These are phyloP conservation scores for Adelosebastes latens DNA, from an alignment of 2,797 vertebrate genomes.

Conservation along the genomic window DNA sequence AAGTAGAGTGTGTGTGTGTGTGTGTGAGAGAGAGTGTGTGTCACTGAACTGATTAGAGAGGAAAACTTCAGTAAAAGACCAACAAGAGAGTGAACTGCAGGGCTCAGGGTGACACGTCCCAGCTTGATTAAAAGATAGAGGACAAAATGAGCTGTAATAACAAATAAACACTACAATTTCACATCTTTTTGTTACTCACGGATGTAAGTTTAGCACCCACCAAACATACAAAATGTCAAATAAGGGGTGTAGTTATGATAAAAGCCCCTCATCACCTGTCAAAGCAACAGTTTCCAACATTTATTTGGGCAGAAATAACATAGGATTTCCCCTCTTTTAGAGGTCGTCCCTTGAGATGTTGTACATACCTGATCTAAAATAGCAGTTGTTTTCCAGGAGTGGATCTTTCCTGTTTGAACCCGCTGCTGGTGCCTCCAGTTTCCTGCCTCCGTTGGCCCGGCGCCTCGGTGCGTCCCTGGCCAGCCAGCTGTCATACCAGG, in stretches of 20 bases:
- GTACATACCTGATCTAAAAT: conserved; percentile 64
- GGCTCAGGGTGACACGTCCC: conserved; percentile 28
- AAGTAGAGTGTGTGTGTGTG: conserved; percentile 25
- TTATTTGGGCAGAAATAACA: conserved; percentile 34
- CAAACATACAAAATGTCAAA: conserved; percentile 25
- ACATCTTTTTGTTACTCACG: conserved; percentile 2
- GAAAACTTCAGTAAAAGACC: conserved; percentile 49
- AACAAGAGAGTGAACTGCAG: conserved; percentile 32
- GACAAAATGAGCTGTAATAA: conserved; percentile 48
- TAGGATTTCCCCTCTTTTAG: conserved; percentile 24
- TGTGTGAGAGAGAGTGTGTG: conserved; percentile 4
- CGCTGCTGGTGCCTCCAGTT: conserved; percentile 47
- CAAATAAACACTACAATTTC: conserved; percentile 49
- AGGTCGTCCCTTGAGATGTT: conserved; percentile 3
- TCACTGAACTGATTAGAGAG: conserved; percentile 59
- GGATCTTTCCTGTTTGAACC: conserved; percentile 71
- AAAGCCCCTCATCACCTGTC: conserved; percentile 21
- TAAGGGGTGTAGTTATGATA: neutral
- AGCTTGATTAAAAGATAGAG: conserved; percentile 55
- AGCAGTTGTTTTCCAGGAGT: conserved; percentile 71
- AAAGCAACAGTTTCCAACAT: conserved; percentile 11
- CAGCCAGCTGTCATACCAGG: conserved; percentile 30
- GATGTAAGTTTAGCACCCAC: conserved; percentile 11
- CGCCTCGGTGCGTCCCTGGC: neutral
- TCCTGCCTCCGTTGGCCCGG: conserved; percentile 60